Base-by-base conservation (phyloP, 2,888 invertebrate species). In the Perizoma flavofasciatum region DNA sequence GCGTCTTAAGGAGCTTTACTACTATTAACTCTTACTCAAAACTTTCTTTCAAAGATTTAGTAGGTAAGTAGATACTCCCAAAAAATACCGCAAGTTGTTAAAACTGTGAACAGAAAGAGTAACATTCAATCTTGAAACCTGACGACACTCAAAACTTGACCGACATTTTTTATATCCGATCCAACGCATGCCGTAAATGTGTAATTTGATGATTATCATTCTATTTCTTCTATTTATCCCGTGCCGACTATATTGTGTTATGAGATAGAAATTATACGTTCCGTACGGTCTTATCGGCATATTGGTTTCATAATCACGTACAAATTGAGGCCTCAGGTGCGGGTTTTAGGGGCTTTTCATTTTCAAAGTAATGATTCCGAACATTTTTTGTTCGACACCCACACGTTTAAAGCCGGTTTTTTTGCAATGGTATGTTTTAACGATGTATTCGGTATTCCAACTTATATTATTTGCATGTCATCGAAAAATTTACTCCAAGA, bases 161-260 rank as follows among this genome's bases (percentile, higher is more conserved):
- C 65, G 57, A 61, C 45, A 57, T 67, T 58, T 60, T 65, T 61
- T 55, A 49, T 45, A 33, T 35, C 33, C 54, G 40, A 58, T 59
- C 72, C 81, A 79, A 76, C 75, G 74, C 66, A 73, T 71, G 70
- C 72, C 73, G 60, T 65, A 59, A 74, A 70, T 77, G 59, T 79
- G 74, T 83, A 83, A 85, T 85, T 85, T 81, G 72, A 73, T 83
- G 74, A 84, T 82, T 81, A 84, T 79, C 73, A 75, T 78, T 78
- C 72, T 73, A 72, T 81, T 79, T 77, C 74, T 76, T 75, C 72
- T 78, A 78, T 78, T 81, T 81, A 73, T 75, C 71, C 48, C 72
- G 49, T 50, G 69, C 73, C 76, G 75, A 71, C 57, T 22, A 40
- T 40, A 32, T 40, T 49, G 49, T 41, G 68, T 75, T 80, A 80